Conservation (phyloP, 1,140 invertebrate species). For the Camponotus floridanus region DNA sequence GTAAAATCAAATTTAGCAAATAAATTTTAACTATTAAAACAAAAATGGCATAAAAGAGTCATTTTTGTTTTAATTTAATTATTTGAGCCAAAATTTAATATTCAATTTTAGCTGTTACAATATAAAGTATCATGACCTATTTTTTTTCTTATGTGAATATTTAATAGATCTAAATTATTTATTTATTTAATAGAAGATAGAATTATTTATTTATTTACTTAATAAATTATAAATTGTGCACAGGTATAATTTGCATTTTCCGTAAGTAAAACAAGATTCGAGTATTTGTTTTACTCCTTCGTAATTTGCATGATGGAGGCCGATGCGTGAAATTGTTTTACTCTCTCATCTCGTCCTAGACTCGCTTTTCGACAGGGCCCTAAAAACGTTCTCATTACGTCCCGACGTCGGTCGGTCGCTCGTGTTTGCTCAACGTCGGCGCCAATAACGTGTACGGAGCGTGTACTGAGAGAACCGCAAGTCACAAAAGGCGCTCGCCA, state of each 20-base stretch:
- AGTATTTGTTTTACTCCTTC: constrained; percentile 11
- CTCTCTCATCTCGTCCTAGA: constrained; percentile 9
- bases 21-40: neutral
- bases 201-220: too few species aligned
- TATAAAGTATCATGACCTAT: neutral
- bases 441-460: constrained; percentile 38
- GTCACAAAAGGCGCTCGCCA: constrained; percentile 52
- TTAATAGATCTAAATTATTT: constrained; percentile 17
- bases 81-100: too few species aligned
- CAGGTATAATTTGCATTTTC: neutral
- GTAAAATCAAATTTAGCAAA: neutral
- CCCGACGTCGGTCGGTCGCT: constrained; percentile 12
- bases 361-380: constrained; percentile 40
- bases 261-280: constrained; percentile 17
- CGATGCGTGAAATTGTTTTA: constrained; percentile 56
- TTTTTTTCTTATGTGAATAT: neutral
- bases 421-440: constrained; percentile 57
- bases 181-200: too few species aligned
- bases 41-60: too few species aligned
- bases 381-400: constrained; percentile 60
- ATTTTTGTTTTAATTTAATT: too few species aligned
- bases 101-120: constrained; percentile 23
- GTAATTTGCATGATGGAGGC: constrained; percentile 35
- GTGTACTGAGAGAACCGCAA: constrained; percentile 50
- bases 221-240: neutral